These are phyloP conservation scores for Diabrotica balteata DNA, from an alignment of 2,888 invertebrate species.

Conservation along the genomic window DNA sequence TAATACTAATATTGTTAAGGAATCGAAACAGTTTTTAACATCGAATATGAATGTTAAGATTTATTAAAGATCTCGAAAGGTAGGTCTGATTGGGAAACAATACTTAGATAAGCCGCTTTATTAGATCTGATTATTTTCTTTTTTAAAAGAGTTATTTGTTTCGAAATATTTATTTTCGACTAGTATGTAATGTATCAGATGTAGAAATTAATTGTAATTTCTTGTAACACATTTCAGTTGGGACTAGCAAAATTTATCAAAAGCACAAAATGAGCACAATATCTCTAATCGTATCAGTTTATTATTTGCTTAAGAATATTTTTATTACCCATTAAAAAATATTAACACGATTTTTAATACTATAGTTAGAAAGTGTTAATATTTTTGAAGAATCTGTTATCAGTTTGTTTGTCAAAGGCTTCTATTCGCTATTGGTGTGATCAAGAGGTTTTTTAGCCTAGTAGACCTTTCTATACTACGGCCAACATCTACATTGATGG, in stretches of 20 bases:
- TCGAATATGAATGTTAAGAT: background rate
- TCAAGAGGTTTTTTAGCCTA: too few relatives aligned
- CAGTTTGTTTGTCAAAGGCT: too few relatives aligned
- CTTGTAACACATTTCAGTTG: background rate
- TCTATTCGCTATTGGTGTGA: too few relatives aligned
- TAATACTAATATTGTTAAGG: background rate
- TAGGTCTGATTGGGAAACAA: background rate
- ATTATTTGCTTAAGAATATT: constrained; percentile 5
- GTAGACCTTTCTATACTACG: too few relatives aligned
- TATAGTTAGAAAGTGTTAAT: too few relatives aligned
- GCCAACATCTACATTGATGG: too few relatives aligned
- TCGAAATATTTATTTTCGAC: constrained; percentile 16
- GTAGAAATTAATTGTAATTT: constrained; percentile 1
- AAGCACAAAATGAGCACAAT: too few relatives aligned
- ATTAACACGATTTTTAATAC: background rate
- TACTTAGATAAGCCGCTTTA: constrained; percentile 16
- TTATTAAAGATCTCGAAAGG: constrained; percentile 15
- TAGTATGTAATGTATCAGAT: background rate
- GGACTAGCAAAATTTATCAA: too few relatives aligned
- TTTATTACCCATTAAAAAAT: background rate
- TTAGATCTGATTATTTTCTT: constrained; percentile 20
- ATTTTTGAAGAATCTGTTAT: too few relatives aligned
- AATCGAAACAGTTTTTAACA: background rate
- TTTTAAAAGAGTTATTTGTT: constrained; percentile 10
- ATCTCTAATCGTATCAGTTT: too few relatives aligned